Conservation (phyloP, 1,140 invertebrate genomes). For the Papilio aristodemus region DNA sequence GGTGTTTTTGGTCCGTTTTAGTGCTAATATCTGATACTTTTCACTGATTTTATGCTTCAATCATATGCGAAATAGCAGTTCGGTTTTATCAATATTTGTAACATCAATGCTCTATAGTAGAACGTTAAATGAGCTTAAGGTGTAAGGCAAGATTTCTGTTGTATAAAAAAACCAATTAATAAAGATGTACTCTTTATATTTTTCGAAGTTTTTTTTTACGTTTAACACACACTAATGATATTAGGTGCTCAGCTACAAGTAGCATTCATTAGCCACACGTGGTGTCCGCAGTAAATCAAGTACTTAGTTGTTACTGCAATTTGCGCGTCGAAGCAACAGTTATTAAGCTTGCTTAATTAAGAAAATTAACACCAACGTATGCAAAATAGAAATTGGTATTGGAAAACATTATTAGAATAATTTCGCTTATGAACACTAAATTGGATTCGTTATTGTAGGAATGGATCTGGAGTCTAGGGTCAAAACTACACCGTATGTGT, state of each 20-base stretch:
- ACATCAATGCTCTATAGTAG: too few species aligned
- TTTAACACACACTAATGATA: slow-evolving; percentile 16
- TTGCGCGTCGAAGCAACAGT: slow-evolving; percentile 53
- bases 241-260: slow-evolving; percentile 24
- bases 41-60: too few species aligned
- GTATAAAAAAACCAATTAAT: too few species aligned
- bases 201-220: not conserved
- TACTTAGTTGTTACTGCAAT: slow-evolving; percentile 47
- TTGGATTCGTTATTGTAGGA: not conserved
- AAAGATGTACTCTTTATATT: too few species aligned
- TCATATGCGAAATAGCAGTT: too few species aligned
- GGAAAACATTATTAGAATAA: not conserved
- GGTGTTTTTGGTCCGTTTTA: too few species aligned
- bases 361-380: slow-evolving; percentile 37
- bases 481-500: too few species aligned
- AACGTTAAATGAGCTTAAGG: too few species aligned
- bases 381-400: not conserved
- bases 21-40: too few species aligned
- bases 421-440: not conserved
- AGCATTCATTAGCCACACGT: slow-evolving; percentile 61
- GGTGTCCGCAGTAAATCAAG: slow-evolving; percentile 63
- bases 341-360: slow-evolving; percentile 61
- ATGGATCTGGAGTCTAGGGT: too few species aligned
- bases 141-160: too few species aligned
- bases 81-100: too few species aligned